Percentiles rank a stretch among this genome's conserved stretches.
phyloP scores from a whole-genome alignment of 2,797 vertebrate genomes.

The Accipiter fasciatus region DNA sequence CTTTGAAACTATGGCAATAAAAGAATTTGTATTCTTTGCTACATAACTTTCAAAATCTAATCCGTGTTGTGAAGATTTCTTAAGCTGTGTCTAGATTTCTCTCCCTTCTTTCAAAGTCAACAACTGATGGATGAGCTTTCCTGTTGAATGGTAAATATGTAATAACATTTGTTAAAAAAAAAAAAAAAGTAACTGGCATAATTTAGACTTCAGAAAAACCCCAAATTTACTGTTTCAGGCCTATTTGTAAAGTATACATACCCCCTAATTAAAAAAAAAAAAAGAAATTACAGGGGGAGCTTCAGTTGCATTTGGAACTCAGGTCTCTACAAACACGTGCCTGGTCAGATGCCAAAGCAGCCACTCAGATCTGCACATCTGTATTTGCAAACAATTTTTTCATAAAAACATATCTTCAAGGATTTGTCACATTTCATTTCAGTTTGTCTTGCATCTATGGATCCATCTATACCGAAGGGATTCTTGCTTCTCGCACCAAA shows the following conservation, averaged over 20 bases:
- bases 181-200: neutral
- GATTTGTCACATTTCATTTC: neutral
- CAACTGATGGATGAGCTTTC: neutral
- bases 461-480: neutral
- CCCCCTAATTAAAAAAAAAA: neutral
- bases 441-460: neutral
- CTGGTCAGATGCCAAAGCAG: neutral
- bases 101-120: neutral
- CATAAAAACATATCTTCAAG: neutral
- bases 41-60: neutral
- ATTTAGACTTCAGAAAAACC: neutral
- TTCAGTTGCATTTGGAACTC: neutral
- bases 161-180: neutral
- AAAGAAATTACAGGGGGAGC: neutral
- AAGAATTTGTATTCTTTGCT: neutral
- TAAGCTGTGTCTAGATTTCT: neutral
- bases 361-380: neutral
- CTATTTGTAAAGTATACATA: neutral
- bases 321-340: neutral
- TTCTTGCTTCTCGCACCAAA: neutral
- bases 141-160: neutral
- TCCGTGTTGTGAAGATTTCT: neutral
- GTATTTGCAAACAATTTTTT: neutral
- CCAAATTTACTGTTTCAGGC: neutral
- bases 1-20: neutral